A percentile compares a stretch with the other conserved stretches of the same genome.
These are phyloP conservation scores for Empis stercorea DNA, from an alignment of 2,888 invertebrate genomes.

Conservation along the genomic window DNA sequence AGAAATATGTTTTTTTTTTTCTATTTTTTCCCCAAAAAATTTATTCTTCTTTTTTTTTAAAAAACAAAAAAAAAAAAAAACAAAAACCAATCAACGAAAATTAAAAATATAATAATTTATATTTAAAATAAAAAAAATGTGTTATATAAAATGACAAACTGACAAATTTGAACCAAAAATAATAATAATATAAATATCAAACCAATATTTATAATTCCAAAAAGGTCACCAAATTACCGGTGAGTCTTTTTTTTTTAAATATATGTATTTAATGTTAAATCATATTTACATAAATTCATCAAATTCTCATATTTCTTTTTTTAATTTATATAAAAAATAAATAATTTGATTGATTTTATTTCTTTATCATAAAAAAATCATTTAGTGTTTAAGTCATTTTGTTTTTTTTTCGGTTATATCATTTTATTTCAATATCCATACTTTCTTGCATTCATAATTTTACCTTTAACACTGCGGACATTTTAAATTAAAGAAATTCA, in stretches of 20 bases:
- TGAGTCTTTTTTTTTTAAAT: too few species aligned
- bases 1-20: background rate
- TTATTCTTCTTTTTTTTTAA: slow-evolving; percentile 6
- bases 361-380: background rate
- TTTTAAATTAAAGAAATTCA: too few species aligned
- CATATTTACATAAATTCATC: background rate
- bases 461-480: too few species aligned
- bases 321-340: too few species aligned
- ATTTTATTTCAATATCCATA: too few species aligned
- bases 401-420: too few species aligned
- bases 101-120: slow-evolving; percentile 6
- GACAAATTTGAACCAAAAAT: too few species aligned
- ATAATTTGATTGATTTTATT: background rate
- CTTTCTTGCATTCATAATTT: too few species aligned
- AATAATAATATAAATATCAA: slow-evolving; percentile 11
- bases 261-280: background rate
- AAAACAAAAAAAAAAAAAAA: slow-evolving; percentile 10
- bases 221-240: slow-evolving; percentile 36
- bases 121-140: background rate
- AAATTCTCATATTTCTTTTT: background rate
- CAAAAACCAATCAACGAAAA: background rate
- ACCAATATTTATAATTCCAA: slow-evolving; percentile 19
- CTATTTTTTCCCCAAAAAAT: slow-evolving; percentile 10
- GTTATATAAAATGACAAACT: background rate
- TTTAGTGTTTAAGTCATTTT: too few species aligned